Evolutionary conservation across 2,888 invertebrate genomes (phyloP), one percentile per base, ranked within the genome.

Genomic region (Poecilobothrus nobilitatus): DNA sequence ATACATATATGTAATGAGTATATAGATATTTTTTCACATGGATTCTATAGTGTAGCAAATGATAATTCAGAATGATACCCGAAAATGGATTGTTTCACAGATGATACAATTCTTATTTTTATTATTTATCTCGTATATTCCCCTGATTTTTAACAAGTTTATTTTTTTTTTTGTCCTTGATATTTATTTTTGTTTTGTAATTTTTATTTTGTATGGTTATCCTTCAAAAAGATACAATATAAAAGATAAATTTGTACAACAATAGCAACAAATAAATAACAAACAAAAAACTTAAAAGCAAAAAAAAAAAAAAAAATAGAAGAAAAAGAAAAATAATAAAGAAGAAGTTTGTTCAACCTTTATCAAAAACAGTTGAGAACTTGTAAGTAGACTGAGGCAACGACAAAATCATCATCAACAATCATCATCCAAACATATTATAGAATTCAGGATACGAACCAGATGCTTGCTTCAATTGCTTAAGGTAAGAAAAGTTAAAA

Each of bases 401-500:
- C 53, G 53, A 53, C 53, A 53, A 53, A 53, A 53, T 18, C 53
- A 53, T 18, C 53, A 53, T 53, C 53, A 53, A 53, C 53, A 53
- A 18, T 53, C 18, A 53, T 18, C 53, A 53, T 18, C 41, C 9
- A 18, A 53, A 53, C 18, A 18, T 18, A 53, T 6, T 27, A 27
- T 27, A n/a, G 4, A 53, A 27, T 27, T 27, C 27, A 27, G 53
- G 53, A 53, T 53, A 53, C 2, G n/a, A 18, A 53, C 2, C 53
- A 53, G 53, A 53, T 53, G 53, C n/a, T 53, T 53, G 53, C n/a
- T 53, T 53, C 53, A 53, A 53, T 53, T 53, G 53, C 53, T 53
- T n/a, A 15, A 53, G 53, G 53, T 53, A 53, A 53, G 53, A 53
- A 27, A 53, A 53, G n/a, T 53, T 53, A 53, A 53, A 53, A 53